Percentiles rank a stretch among this genome's conserved stretches.
Conservation (phyloP, 2,113 vertebrate species). For the Mustelus asterias region DNA sequence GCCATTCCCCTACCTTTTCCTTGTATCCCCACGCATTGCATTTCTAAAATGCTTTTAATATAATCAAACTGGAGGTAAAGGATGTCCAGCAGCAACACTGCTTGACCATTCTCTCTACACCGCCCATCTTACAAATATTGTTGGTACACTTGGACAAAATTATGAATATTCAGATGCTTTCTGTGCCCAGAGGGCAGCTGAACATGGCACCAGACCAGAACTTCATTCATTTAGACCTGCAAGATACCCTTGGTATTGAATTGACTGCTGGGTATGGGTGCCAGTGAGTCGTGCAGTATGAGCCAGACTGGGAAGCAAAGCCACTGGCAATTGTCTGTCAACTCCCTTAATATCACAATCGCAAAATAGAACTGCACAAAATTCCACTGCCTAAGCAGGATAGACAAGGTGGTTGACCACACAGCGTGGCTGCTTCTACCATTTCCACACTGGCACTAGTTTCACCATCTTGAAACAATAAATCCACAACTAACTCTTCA, state of each 20-base stretch:
- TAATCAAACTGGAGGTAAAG: background rate
- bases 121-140: background rate
- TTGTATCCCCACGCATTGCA: background rate
- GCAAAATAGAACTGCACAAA: background rate
- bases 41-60: background rate
- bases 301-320: background rate
- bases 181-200: no score
- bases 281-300: background rate
- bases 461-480: background rate
- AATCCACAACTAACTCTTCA: background rate
- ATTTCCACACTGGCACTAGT: background rate
- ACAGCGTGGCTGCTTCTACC: background rate
- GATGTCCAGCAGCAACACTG: background rate
- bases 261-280: background rate
- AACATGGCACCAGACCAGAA: background rate
- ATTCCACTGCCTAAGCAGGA: background rate
- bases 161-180: background rate
- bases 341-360: background rate
- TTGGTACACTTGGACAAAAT: background rate
- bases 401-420: background rate
- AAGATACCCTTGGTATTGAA: background rate
- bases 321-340: no score
- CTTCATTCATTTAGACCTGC: background rate
- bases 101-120: background rate
- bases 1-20: no score